Percentiles rank a stretch among this genome's conserved stretches.
Evolutionary conservation across 2,113 vertebrate genomes (phyloP).

Genomic region (Albula glossodonta): DNA sequence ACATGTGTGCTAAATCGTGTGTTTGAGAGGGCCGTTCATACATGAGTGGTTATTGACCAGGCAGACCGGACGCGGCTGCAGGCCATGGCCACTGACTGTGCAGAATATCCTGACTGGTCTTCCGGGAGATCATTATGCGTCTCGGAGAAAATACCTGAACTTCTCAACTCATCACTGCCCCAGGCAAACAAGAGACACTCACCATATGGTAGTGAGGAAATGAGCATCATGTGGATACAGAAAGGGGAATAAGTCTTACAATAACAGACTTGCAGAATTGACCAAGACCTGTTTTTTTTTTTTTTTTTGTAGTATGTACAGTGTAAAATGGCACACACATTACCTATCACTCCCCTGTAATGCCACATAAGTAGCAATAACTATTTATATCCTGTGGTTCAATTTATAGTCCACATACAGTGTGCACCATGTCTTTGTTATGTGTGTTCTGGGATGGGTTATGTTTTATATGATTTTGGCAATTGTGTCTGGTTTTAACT

Average conservation of each 20-base stretch:
- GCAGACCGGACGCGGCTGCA: neutral
- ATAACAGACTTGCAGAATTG: neutral
- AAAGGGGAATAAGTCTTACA: neutral
- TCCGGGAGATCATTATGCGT: neutral
- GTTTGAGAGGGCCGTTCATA: neutral
- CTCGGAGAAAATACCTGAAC: conserved; percentile 2
- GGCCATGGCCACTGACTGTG: neutral
- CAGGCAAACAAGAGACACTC: neutral
- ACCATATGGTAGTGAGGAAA: conserved; percentile 3
- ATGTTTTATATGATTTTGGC: neutral
- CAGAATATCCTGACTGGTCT: neutral
- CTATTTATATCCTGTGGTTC: neutral
- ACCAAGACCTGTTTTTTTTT: neutral
- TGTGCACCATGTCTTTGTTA: too few species aligned
- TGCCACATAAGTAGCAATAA: neutral
- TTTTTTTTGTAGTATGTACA: neutral
- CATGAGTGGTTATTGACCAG: neutral
- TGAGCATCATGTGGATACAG: neutral
- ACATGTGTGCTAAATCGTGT: neutral
- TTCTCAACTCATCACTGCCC: neutral
- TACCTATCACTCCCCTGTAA: neutral
- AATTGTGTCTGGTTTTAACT: neutral
- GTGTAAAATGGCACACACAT: neutral
- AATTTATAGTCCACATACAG: neutral
- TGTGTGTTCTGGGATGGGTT: neutral